Evolutionary conservation across 2,888 invertebrate genomes (phyloP), one percentile per base, ranked within the genome.

Genomic region (Endotricha flammealis): DNA sequence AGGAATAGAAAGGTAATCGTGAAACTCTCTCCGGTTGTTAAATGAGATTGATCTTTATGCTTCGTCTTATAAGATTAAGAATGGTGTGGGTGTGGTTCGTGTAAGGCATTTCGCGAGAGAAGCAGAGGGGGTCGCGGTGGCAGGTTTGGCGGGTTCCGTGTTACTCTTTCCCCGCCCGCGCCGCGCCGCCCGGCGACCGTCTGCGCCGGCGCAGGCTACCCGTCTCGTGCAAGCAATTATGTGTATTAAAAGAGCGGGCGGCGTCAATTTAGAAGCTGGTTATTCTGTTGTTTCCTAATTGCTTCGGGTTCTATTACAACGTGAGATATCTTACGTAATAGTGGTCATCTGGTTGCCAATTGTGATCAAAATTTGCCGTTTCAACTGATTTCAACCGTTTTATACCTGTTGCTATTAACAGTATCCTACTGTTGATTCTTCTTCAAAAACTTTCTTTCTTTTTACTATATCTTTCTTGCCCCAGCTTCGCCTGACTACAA

Each of bases 71-170:
- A 66, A 42, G 42, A 53, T 51, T 44, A 29, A 49, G 48, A 60
- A 32, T 64, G 8, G 41, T 16, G 51, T 49, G 47, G 13, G 17
- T 39, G 36, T 24, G 2, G 16, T 36, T 39, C 38, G 13, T 41
- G 30, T 29, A 41, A 56, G 67, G 74, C 67, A 81, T 82, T 83
- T 82, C 71, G 83, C 83, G 74, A 78, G 70, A 63, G 55, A 62
- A 62, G 53, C 17, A 28, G 60, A 54, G 68, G 66, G 59, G 66
- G 57, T 62, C 62, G 62, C 64, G 64, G 67, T 57, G 70, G 76
- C 80, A 77, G 74, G 82, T 81, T 67, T 66, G 80, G 81, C 83
- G 63, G 83, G 83, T 80, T 83, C 83, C 75, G 83, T 83, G 82
- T 83, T 83, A 83, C 83, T 51, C 82, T 52, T 48, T 50, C 41